Percentiles rank a stretch among this genome's conserved stretches.
Conservation (phyloP, 2,113 vertebrate genomes). For the crab-eating macaque (Macaca fascicularis) region T2T-MFA8v1.1 NC_088392.1:17281001-17281500, state of each 20-base stretch:
- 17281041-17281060: constrained; percentile 81
- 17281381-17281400: not conserved
- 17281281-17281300: not conserved
- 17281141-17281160: constrained; percentile 84
- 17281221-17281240: not conserved
- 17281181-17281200: not conserved
- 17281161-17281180: constrained; percentile 78
- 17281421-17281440: not conserved
- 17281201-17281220: not conserved
- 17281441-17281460: not conserved
- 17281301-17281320: not conserved
- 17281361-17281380: not conserved
- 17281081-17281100: constrained; percentile 81
- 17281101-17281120: constrained; percentile 68
- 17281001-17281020: constrained; percentile 76
- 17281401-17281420: not conserved
- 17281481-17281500: not conserved
- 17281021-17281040: constrained; percentile 79
- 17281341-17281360: not conserved
- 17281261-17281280: not conserved
- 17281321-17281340: not conserved
- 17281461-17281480: not conserved
- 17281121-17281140: constrained; percentile 82
- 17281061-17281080: constrained; percentile 81
- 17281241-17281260: not conserved